Base-by-base conservation (phyloP, 2,797 vertebrate species). In the Thaleichthys pacificus region DNA sequence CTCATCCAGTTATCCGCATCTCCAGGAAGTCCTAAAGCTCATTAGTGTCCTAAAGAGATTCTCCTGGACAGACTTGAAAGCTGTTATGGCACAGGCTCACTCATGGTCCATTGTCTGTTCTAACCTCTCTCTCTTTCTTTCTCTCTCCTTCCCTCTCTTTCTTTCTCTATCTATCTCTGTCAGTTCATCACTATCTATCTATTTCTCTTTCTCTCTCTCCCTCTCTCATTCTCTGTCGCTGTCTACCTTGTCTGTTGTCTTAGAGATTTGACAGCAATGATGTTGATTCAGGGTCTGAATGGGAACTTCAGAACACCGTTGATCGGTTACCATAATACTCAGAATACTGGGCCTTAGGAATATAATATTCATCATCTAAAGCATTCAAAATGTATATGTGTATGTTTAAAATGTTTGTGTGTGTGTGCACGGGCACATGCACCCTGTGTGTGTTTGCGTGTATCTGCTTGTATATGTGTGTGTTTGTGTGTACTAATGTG, bases 391-490 rank as follows among this genome's bases (percentile, higher is more conserved):
- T 14, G 42, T 47, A 3, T 47, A 47, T 42, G 38, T 42, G 38
- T 42, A 42, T 14, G 42, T 47, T 47, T 47, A 11, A 47, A 47
- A 47, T 47, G 42, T 12, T 47, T 47, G 12, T 42, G 38, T 42
- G 38, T 51, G 28, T 70, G 30, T 24, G n/a, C 0, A 1, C 24
- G 24, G 30, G 3, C 5, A 32, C 30, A 32, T 35, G 32, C 32
- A 35, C 32, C 32, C 32, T 54, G 22, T 82, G 49, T 60, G 15
- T 75, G 30, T 21, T n/a, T 66, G 26, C 1, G 5, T 71, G 1
- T 82, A 49, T 60, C 14, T 75, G 30, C n/a, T n/a, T 66, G 26
- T 1, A 24, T 35, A 28, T 28, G 28, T 4, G 28, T 4, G n/a
- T 57, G 56, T 57, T 12, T 51, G n/a, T 28, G 49, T 67, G 14